Percentiles rank a stretch among this genome's conserved stretches.
Conservation (phyloP, 2,113 vertebrate genomes). For the Grus americana region DNA sequence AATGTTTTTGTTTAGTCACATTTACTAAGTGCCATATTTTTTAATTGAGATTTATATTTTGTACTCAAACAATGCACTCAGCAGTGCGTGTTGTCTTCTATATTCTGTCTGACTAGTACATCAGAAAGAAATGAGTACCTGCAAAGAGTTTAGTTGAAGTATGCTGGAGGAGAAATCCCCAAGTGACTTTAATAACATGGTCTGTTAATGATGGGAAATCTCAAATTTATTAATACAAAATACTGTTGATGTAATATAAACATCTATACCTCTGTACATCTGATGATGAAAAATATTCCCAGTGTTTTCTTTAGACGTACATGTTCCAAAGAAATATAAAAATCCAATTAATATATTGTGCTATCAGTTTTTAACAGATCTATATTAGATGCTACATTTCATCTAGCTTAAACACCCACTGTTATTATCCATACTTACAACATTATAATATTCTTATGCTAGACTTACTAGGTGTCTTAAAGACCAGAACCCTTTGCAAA, state of each 20-base stretch:
- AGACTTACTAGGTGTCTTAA: neutral
- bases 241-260: neutral
- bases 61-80: neutral
- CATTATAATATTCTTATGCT: neutral
- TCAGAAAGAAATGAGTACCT: neutral
- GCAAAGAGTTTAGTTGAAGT: slow-evolving; percentile 18
- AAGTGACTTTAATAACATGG: neutral
- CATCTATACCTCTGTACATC: neutral
- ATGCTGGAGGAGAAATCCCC: neutral
- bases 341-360: neutral
- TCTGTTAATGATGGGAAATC: neutral
- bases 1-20: neutral
- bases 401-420: neutral
- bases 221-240: slow-evolving; percentile 21
- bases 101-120: neutral
- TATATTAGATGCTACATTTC: neutral
- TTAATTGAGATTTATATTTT: neutral
- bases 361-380: neutral
- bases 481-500: neutral
- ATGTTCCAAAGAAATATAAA: neutral
- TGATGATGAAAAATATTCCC: neutral
- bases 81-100: neutral
- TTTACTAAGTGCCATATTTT: neutral
- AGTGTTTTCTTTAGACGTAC: neutral
- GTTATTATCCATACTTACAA: neutral